Evolutionary conservation across 2,888 invertebrate species (phyloP).

Genomic region (Papilio elwesi): DNA sequence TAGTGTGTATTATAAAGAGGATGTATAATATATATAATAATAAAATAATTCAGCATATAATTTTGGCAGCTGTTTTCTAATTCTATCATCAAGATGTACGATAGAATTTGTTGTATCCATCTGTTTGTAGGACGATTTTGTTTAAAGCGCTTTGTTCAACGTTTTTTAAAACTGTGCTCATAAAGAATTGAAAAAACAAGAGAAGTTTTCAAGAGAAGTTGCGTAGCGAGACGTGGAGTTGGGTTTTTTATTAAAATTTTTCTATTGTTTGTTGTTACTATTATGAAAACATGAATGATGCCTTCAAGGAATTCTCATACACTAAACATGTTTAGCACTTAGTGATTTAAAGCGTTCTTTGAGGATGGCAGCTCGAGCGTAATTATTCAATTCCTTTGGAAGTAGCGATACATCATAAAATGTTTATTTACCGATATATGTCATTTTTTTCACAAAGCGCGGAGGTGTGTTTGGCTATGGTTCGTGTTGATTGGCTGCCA

Average conservation of each 20-base stretch:
- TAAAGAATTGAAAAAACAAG: too few species aligned
- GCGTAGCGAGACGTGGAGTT: too few species aligned
- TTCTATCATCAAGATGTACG: too few species aligned
- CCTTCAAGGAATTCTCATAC: constrained; percentile 11
- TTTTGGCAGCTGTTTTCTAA: too few species aligned
- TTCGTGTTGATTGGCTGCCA: constrained; percentile 72
- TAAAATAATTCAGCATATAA: too few species aligned
- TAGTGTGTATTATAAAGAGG: too few species aligned
- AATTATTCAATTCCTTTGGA: constrained; percentile 51
- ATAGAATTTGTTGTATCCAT: too few species aligned
- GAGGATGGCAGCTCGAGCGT: constrained; percentile 56
- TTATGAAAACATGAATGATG: constrained; percentile 6
- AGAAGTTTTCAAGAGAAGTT: too few species aligned
- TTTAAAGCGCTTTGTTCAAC: too few species aligned
- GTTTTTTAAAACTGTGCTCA: too few species aligned
- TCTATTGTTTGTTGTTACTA: constrained; percentile 2
- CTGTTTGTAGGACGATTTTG: too few species aligned
- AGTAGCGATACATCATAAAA: constrained; percentile 57
- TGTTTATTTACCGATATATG: constrained; percentile 66
- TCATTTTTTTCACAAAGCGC: constrained; percentile 65
- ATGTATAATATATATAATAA: too few species aligned
- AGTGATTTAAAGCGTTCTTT: constrained; percentile 55
- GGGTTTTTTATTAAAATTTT: neutral
- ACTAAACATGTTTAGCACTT: constrained; percentile 25
- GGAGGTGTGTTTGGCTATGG: constrained; percentile 58